Percentiles rank a stretch among this genome's conserved stretches.
phyloP scores from a whole-genome alignment of 2,888 invertebrate species.

The Gymnosoma rotundatum region DNA sequence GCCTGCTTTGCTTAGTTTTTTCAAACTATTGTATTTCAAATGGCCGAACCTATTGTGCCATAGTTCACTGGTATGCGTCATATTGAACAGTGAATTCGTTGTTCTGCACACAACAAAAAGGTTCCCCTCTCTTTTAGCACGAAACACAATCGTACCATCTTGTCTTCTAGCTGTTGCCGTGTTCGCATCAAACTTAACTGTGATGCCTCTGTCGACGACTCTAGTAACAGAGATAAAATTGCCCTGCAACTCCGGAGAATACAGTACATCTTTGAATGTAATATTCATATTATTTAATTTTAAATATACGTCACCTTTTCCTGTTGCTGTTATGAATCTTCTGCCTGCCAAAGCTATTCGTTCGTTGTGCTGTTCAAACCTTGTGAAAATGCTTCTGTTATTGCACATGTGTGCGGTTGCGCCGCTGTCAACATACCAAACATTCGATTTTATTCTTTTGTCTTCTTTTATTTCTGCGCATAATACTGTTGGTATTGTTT shows the following conservation, averaged over 20 bases:
- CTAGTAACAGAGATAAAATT: slow-evolving; percentile 70
- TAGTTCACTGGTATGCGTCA: neutral
- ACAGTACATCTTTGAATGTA: slow-evolving; percentile 65
- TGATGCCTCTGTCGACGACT: slow-evolving; percentile 55
- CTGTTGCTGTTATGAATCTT: slow-evolving; percentile 61
- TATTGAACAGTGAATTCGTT: neutral
- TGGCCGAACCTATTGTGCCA: slow-evolving; percentile 31
- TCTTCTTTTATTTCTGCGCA: neutral
- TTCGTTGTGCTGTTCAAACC: slow-evolving; percentile 59
- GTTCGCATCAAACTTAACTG: slow-evolving; percentile 57
- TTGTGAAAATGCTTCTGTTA: slow-evolving; percentile 36
- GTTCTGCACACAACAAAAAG: slow-evolving; percentile 38
- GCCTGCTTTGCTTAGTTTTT: neutral
- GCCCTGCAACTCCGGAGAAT: slow-evolving; percentile 59
- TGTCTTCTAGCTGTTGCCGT: slow-evolving; percentile 41
- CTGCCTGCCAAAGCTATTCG: slow-evolving; percentile 63
- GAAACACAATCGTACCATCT: slow-evolving; percentile 39
- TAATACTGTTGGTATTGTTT: too few relatives aligned
- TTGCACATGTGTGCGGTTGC: slow-evolving; percentile 64
- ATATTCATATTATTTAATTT: slow-evolving; percentile 61
- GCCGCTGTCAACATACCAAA: slow-evolving; percentile 65
- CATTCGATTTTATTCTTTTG: slow-evolving; percentile 2
- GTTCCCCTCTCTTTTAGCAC: slow-evolving; percentile 39
- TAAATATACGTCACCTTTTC: slow-evolving; percentile 67
- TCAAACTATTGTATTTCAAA: neutral